Percentiles rank a stretch among this genome's conserved stretches.
These are phyloP conservation scores for Tachysurus vachellii DNA, from an alignment of 2,113 vertebrate genomes.

Conservation along the genomic window DNA sequence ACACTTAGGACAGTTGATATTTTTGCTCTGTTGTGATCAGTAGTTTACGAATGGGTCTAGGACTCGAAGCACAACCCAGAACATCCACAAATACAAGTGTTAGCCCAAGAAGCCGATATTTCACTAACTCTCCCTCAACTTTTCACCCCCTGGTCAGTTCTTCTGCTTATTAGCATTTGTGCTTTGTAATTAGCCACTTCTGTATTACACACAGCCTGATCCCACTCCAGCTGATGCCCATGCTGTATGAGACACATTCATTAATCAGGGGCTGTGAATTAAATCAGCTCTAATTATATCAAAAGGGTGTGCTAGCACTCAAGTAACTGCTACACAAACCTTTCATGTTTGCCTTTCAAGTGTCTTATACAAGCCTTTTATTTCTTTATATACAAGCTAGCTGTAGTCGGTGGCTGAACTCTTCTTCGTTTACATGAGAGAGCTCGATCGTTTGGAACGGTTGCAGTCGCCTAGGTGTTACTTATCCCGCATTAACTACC, in stretches of 20 bases:
- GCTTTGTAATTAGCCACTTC: slow-evolving; percentile 8
- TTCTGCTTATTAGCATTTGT: not conserved
- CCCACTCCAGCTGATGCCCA: slow-evolving; percentile 3
- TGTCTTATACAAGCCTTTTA: slow-evolving; percentile 2
- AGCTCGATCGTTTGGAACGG: not conserved
- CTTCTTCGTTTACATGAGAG: not conserved
- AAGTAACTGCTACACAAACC: not conserved
- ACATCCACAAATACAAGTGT: not conserved
- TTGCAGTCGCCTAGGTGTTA: not conserved
- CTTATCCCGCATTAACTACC: not conserved
- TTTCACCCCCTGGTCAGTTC: not conserved
- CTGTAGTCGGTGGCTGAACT: not conserved
- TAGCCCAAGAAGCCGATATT: not conserved
- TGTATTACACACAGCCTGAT: not conserved
- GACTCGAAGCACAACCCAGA: not conserved
- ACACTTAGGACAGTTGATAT: not conserved
- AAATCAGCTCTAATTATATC: slow-evolving; percentile 31
- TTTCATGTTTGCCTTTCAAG: slow-evolving; percentile 12
- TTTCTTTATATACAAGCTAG: not conserved
- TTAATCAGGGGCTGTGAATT: slow-evolving; percentile 19
- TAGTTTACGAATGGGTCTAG: not conserved
- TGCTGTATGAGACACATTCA: not conserved
- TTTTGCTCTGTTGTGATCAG: not conserved
- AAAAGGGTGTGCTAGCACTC: slow-evolving; percentile 3
- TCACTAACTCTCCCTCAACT: not conserved